These are phyloP conservation scores for Lamellibrachia columna DNA, from an alignment of 2,888 invertebrate genomes.

Conservation along the genomic window DNA sequence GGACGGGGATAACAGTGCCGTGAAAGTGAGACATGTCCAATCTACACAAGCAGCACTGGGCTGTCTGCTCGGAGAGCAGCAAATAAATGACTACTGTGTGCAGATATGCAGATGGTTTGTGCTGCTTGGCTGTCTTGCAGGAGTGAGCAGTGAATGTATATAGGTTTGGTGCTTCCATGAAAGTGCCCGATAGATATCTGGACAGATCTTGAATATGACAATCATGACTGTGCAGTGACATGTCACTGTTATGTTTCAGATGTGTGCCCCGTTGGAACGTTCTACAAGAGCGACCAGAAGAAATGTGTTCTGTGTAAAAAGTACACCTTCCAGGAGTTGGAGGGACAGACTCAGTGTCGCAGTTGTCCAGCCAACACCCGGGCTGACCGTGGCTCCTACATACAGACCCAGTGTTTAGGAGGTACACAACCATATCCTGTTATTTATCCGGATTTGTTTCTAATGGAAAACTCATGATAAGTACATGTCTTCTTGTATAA, in stretches of 20 bases:
- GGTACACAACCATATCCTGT: no score
- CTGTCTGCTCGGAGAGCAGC: background rate
- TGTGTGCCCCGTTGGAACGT: slow-evolving; percentile 16
- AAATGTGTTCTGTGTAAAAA: background rate
- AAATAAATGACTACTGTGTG: background rate
- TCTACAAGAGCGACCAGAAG: background rate
- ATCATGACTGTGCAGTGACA: background rate
- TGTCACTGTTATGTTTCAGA: background rate
- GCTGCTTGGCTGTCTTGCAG: background rate
- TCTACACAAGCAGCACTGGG: background rate
- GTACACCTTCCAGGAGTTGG: slow-evolving; percentile 7
- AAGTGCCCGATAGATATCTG: no score
- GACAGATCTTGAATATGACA: no score
- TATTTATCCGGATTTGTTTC: no score
- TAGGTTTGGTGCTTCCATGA: no score
- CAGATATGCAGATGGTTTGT: background rate
- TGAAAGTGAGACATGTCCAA: background rate
- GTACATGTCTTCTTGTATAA: no score
- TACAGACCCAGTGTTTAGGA: background rate
- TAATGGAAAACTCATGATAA: no score
- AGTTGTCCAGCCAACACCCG: background rate
- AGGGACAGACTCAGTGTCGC: slow-evolving; percentile 17
- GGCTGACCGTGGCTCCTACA: background rate
- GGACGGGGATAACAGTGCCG: background rate
- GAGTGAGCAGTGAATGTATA: no score